These are phyloP conservation scores for Emydoidea blandingii DNA, from an alignment of 2,797 vertebrate species.

Conservation along the genomic window DNA sequence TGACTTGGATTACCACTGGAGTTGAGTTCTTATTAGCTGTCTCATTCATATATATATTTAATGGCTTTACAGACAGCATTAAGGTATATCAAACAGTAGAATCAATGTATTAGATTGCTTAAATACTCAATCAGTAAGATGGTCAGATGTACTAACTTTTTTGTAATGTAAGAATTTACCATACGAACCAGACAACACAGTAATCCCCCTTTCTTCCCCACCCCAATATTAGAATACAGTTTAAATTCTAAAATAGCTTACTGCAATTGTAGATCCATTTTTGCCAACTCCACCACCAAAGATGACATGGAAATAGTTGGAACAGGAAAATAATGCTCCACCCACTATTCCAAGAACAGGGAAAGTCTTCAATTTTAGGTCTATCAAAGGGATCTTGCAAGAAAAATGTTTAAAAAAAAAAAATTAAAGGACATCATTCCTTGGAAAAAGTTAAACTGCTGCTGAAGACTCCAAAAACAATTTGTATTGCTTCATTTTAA, in stretches of 20 bases:
- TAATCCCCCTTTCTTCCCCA: not conserved
- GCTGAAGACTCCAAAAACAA: not conserved
- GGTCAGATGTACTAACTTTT: not conserved
- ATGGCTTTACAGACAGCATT: not conserved
- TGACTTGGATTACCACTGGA: not conserved
- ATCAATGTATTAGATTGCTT: not conserved
- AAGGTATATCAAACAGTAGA: not conserved
- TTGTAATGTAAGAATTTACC: not conserved
- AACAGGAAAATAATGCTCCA: conserved; percentile 91
- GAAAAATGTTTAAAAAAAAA: conserved; percentile 56
- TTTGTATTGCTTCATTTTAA: not conserved
- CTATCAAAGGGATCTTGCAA: conserved; percentile 89
- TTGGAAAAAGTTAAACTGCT: not conserved
- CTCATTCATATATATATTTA: not conserved
- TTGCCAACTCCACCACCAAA: conserved; percentile 96
- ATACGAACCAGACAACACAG: not conserved
- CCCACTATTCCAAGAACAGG: conserved; percentile 90
- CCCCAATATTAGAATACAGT: not conserved
- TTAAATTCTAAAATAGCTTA: conserved; percentile 80
- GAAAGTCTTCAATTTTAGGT: conserved; percentile 87
- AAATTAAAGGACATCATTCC: not conserved
- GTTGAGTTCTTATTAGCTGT: not conserved
- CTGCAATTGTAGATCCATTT: conserved; percentile 97
- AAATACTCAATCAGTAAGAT: not conserved
- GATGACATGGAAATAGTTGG: conserved; percentile 96